A percentile compares a stretch with the other conserved stretches of the same genome.
phyloP scores from a whole-genome alignment of 2,113 vertebrate genomes.

The Sprattus sprattus region DNA sequence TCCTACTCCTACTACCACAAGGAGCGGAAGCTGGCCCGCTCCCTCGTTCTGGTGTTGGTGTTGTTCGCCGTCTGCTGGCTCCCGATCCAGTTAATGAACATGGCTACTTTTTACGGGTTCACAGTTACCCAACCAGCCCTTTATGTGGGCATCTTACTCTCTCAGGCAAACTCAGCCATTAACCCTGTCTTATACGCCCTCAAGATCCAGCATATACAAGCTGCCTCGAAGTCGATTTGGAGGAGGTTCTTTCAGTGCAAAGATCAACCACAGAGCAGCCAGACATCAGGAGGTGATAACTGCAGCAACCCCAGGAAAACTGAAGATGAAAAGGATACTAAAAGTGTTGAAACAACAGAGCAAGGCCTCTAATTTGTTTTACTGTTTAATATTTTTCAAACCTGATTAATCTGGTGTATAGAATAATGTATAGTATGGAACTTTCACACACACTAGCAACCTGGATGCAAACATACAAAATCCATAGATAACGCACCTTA shows the following conservation, averaged over 20 bases:
- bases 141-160: conserved; percentile 73
- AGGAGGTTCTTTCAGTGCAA: conserved; percentile 21
- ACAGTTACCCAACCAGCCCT: background rate
- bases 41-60: conserved; percentile 78
- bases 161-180: conserved; percentile 83
- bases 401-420: too few relatives aligned
- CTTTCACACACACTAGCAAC: too few relatives aligned
- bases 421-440: too few relatives aligned
- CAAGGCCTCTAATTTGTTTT: too few relatives aligned
- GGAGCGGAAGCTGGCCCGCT: conserved; percentile 78
- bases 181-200: conserved; percentile 85
- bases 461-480: too few relatives aligned
- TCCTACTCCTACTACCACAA: conserved; percentile 69
- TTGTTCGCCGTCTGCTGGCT: conserved; percentile 83
- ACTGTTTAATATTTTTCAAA: too few relatives aligned
- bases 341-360: background rate
- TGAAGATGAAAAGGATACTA: background rate
- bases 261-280: conserved; percentile 38
- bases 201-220: conserved; percentile 82
- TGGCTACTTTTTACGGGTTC: conserved; percentile 60
- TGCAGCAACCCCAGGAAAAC: conserved; percentile 29
- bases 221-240: conserved; percentile 67
- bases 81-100: conserved; percentile 80
- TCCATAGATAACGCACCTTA: too few relatives aligned
- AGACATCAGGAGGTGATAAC: conserved; percentile 42